Evolutionary conservation across 2,797 vertebrate genomes (phyloP), one percentile per base, ranked within the genome.

Genomic region (Pyrocephalus nanus): DNA sequence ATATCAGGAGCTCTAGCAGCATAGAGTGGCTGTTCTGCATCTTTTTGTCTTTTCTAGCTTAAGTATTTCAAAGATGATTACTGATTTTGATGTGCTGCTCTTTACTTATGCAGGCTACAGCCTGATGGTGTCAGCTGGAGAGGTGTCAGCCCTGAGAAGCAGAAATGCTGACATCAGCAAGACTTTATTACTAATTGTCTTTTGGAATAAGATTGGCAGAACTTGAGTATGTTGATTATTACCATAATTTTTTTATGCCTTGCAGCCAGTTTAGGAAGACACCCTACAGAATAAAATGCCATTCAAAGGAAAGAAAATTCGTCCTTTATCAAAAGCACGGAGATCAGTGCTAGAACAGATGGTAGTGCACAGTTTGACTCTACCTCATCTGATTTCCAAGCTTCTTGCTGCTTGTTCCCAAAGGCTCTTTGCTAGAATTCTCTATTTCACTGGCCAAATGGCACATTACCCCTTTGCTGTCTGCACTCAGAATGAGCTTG

Each of bases 311-410:
- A 79, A 57, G 9, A 86, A n/a, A 85, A 82, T 79, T 79, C 0
- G 0, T 40, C 45, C 88, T 38, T 74, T 79, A 51, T 19, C 6
- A 10, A 72, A 58, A 45, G 43, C 71, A 53, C 66, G 30, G 16
- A 87, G 43, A 83, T 73, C 51, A 66, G 58, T 60, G 71, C 71
- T 87, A 58, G 73, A 94, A 66, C 83, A 96, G 94, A 94, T 88
- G 93, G 88, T 47, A 70, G 40, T 10, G 48, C 70, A 69, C 93
- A 82, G 86, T 94, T 86, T 93, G 90, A 95, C 51, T 87, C 71
- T 38, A 26, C 23, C 42, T 95, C 65, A 60, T 64, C 47, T 76
- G 21, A 42, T 94, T 88, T 92, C 81, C 74, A 84, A 55, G 71
- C 70, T 84, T 66, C 54, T 64, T 50, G 70, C n/a, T 53, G 30